Percentiles rank a stretch among this genome's conserved stretches.
Conservation (phyloP, 2,888 invertebrate genomes). For the Chironomus riparius region DNA sequence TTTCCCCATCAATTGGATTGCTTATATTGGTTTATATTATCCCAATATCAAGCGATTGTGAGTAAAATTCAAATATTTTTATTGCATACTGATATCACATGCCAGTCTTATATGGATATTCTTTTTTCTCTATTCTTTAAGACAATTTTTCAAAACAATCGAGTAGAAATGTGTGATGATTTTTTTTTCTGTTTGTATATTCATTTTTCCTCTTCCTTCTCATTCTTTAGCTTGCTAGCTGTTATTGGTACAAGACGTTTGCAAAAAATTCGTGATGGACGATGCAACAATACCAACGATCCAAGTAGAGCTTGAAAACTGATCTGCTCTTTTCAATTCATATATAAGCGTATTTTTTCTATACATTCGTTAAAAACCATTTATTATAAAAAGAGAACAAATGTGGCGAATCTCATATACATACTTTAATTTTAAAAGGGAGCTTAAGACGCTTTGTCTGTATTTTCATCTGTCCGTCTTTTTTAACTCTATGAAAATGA, state of each 20-base stretch:
- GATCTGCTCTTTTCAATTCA: too few relatives aligned
- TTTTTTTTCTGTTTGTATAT: not conserved
- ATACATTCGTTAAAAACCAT: too few relatives aligned
- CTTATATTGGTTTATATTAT: conserved; percentile 52
- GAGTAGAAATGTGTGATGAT: conserved; percentile 13
- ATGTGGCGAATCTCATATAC: too few relatives aligned
- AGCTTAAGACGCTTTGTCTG: too few relatives aligned
- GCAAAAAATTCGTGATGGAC: conserved; percentile 8
- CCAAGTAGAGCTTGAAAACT: not conserved
- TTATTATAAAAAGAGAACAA: too few relatives aligned
- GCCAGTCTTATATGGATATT: not conserved
- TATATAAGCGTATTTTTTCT: too few relatives aligned
- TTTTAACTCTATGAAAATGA: too few relatives aligned
- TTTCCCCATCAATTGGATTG: conserved; percentile 51
- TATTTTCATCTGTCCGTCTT: too few relatives aligned
- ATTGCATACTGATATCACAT: not conserved
- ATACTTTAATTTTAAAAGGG: too few relatives aligned
- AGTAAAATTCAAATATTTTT: conserved; percentile 32
- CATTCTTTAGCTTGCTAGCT: conserved; percentile 7
- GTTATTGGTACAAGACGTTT: conserved; percentile 13
- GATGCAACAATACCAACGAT: not conserved
- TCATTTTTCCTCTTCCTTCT: too few relatives aligned
- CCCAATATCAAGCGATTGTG: conserved; percentile 46
- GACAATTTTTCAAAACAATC: not conserved
- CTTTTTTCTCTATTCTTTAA: not conserved